These are phyloP conservation scores for Dilophus febrilis DNA, from an alignment of 2,888 invertebrate genomes.

Conservation along the genomic window DNA sequence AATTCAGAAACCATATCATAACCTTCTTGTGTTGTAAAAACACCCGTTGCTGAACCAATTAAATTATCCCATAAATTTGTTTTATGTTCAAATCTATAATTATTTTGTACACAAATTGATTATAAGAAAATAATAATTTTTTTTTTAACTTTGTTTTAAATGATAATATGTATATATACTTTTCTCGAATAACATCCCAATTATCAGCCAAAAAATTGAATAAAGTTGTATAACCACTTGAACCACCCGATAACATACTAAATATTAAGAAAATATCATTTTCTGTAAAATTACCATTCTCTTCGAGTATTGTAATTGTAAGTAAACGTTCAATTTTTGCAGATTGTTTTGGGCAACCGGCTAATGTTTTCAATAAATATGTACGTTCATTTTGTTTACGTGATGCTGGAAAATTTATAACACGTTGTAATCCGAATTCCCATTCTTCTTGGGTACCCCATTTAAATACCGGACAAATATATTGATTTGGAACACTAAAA, in stretches of 20 bases:
- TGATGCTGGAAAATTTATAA: conserved; percentile 53
- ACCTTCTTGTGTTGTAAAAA: conserved; percentile 58
- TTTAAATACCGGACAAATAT: conserved; percentile 65
- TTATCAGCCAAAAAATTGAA: conserved; percentile 54
- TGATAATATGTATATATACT: conserved; percentile 31
- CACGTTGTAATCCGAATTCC: conserved; percentile 63
- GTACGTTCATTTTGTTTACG: conserved; percentile 59
- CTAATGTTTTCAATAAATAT: conserved; percentile 57
- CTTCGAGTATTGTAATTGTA: conserved; percentile 50
- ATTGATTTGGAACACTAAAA: conserved; percentile 53
- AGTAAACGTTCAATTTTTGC: conserved; percentile 48
- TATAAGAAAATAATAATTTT: conserved; percentile 1
- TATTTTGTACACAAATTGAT: not conserved
- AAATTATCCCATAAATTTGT: conserved; percentile 61
- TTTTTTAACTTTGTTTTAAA: too few relatives aligned
- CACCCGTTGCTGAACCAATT: conserved; percentile 53
- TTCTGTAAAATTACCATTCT: conserved; percentile 56
- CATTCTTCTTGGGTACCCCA: conserved; percentile 67
- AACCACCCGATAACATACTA: conserved; percentile 52
- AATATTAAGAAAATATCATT: conserved; percentile 58
- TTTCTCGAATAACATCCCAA: conserved; percentile 48
- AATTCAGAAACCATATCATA: conserved; percentile 49
- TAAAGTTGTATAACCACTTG: conserved; percentile 52
- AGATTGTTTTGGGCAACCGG: conserved; percentile 59
- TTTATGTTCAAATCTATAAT: conserved; percentile 43